phyloP scores from a whole-genome alignment of 2,113 vertebrate genomes.

The Macroglossus sobrinus region DNA sequence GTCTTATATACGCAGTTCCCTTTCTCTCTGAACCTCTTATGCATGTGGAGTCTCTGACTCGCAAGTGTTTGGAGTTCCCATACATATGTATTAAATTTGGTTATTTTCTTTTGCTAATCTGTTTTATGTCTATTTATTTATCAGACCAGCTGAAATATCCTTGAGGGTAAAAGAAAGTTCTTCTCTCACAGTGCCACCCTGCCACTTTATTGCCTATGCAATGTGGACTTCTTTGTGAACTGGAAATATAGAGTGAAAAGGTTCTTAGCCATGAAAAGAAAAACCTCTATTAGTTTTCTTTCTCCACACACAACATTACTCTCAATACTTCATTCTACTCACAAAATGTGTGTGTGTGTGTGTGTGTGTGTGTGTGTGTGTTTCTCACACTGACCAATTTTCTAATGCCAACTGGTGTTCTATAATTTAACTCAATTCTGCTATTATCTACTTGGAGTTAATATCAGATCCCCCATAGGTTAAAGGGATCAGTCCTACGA shows the following conservation, averaged over 20 bases:
- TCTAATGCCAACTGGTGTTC: neutral
- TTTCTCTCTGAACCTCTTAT: neutral
- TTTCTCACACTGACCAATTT: neutral
- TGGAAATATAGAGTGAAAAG: neutral
- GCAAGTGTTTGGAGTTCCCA: neutral
- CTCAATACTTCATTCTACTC: neutral
- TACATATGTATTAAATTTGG: neutral
- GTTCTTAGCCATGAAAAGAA: neutral
- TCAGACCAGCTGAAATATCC: neutral
- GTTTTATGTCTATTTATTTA: neutral
- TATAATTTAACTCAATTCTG: neutral
- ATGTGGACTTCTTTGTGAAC: neutral
- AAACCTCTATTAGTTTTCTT: neutral
- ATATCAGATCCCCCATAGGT: neutral
- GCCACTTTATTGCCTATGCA: too few species aligned
- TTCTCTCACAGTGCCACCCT: neutral
- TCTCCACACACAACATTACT: neutral
- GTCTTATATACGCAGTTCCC: neutral
- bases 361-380: neutral
- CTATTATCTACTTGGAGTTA: neutral
- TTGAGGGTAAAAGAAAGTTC: neutral
- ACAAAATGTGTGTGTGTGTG: neutral
- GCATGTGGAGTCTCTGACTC: neutral
- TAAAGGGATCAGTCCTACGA: neutral
- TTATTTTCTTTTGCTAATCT: neutral